A percentile compares a stretch with the other conserved stretches of the same genome.
Evolutionary conservation across 2,113 vertebrate genomes (phyloP).

Genomic region (Falcunculus frontatus): DNA sequence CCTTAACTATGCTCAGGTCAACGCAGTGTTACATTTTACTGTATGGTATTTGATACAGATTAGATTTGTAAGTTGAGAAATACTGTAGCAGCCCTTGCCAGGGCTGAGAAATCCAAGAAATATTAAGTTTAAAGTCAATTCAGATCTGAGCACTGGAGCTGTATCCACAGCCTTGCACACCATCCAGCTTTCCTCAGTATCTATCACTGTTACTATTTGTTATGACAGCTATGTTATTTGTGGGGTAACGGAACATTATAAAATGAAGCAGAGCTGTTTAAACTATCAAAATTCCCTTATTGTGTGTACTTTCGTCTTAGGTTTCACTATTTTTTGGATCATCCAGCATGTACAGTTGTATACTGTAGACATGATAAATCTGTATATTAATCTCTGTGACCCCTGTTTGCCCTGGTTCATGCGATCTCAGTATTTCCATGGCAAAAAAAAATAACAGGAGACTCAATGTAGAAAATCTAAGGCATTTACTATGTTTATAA

Average conservation of each 20-base stretch:
- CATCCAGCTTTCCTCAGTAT: slow-evolving; percentile 18
- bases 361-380: slow-evolving; percentile 5
- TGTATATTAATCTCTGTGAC: slow-evolving; percentile 43
- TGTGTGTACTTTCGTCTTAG: background rate
- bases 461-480: background rate
- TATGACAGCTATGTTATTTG: slow-evolving; percentile 56
- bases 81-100: background rate
- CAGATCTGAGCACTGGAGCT: background rate
- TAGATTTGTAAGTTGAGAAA: slow-evolving; percentile 19
- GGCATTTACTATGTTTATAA: slow-evolving; percentile 34
- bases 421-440: background rate
- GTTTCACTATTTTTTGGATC: slow-evolving; percentile 9
- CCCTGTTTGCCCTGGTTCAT: background rate
- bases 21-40: background rate
- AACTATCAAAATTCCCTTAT: slow-evolving; percentile 21
- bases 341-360: background rate
- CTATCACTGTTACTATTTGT: slow-evolving; percentile 23
- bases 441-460: background rate
- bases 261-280: slow-evolving; percentile 29
- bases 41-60: background rate
- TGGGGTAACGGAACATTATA: slow-evolving; percentile 22
- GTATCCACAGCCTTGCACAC: background rate
- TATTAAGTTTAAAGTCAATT: background rate
- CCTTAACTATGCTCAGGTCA: background rate
- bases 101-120: slow-evolving; percentile 6